phyloP scores from a whole-genome alignment of 2,888 invertebrate species.

The Eupeodes latifasciatus region DNA sequence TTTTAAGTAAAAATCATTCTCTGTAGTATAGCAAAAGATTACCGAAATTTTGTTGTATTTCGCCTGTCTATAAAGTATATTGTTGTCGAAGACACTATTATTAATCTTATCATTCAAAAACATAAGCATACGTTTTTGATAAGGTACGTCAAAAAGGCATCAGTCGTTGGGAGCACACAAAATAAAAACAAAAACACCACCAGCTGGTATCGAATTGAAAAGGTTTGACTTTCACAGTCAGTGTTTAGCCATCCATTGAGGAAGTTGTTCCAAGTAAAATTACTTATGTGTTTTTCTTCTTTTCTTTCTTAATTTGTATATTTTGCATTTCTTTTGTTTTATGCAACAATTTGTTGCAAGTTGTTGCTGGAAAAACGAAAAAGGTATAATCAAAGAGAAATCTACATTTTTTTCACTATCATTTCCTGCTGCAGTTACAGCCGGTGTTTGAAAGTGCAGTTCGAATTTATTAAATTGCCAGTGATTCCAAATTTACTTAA shows the following conservation, averaged over 20 bases:
- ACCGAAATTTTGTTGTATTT: constrained; percentile 38
- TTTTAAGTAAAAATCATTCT: background rate
- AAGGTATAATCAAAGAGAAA: constrained; percentile 37
- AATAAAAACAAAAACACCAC: constrained; percentile 15
- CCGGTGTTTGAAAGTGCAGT: background rate
- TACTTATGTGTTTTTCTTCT: constrained; percentile 17
- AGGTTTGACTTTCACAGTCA: constrained; percentile 47
- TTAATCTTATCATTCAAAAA: constrained; percentile 67
- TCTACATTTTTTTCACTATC: background rate
- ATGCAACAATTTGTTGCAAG: constrained; percentile 28
- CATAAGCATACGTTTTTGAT: constrained; percentile 37
- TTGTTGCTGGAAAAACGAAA: background rate
- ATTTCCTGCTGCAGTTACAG: constrained; percentile 2
- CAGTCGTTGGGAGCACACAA: constrained; percentile 13
- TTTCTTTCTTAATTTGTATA: background rate
- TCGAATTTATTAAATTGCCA: background rate
- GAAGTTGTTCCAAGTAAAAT: constrained; percentile 45
- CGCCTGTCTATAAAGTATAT: background rate
- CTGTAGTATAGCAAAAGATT: background rate
- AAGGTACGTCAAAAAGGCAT: constrained; percentile 56
- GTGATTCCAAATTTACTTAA: background rate
- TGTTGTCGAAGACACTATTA: constrained; percentile 33
- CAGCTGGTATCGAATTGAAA: constrained; percentile 44
- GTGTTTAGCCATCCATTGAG: constrained; percentile 58
- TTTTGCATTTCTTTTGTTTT: constrained; percentile 37